A percentile compares a stretch with the other conserved stretches of the same genome.
Evolutionary conservation across 1,140 invertebrate genomes (phyloP).

Genomic region (Ips typographus): DNA sequence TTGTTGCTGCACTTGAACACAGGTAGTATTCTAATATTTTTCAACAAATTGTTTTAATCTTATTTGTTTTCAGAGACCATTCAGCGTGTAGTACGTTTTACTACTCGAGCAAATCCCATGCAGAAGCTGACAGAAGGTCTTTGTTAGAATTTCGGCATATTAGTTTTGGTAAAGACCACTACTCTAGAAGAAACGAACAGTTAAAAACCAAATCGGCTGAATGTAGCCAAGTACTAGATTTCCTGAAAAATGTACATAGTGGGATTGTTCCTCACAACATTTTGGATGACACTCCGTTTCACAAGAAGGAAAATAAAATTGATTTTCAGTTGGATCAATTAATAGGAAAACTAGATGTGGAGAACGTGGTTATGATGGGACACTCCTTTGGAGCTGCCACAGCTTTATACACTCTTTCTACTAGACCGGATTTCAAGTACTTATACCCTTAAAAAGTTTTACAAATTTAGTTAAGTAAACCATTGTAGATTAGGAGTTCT

Average conservation of each 20-base stretch:
- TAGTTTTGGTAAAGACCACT: constrained; percentile 49
- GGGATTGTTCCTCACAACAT: constrained; percentile 60
- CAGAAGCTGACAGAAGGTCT: constrained; percentile 46
- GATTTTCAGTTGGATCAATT: constrained; percentile 47
- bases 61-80: constrained; percentile 55
- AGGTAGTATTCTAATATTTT: constrained; percentile 50
- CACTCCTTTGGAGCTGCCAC: constrained; percentile 72
- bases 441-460: neutral
- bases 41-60: neutral
- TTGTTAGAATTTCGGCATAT: constrained; percentile 46
- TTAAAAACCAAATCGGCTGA: constrained; percentile 54
- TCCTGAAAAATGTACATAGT: constrained; percentile 58
- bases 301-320: constrained; percentile 11
- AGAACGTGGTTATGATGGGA: constrained; percentile 59
- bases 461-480: constrained; percentile 3
- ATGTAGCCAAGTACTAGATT: constrained; percentile 57
- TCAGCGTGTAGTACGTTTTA: constrained; percentile 60
- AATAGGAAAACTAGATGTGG: constrained; percentile 60
- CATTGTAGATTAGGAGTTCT: constrained; percentile 57
- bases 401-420: constrained; percentile 57
- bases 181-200: constrained; percentile 50
- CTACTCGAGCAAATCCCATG: constrained; percentile 49
- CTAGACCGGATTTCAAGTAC: constrained; percentile 60
- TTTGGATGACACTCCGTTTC: constrained; percentile 48
- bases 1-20: constrained; percentile 67